phyloP scores from a whole-genome alignment of 35 echinoderm and acorn worm species.

The Apostichopus parvimensis region DNA sequence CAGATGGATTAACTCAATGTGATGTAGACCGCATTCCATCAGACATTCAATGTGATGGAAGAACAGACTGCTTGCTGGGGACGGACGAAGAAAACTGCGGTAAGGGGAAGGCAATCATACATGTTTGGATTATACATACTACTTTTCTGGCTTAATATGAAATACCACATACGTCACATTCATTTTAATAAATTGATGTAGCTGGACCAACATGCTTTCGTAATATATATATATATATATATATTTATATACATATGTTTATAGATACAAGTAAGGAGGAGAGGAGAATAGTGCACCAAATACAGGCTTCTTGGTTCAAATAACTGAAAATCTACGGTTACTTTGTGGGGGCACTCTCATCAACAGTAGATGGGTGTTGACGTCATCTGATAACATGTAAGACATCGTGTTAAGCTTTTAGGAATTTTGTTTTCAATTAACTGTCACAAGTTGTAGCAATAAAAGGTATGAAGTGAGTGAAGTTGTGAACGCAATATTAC shows the following conservation, averaged over 20 bases:
- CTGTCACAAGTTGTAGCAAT: too few species aligned
- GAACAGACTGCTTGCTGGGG: neutral
- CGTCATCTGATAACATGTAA: neutral
- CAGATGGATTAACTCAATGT: neutral
- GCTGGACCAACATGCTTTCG: too few species aligned
- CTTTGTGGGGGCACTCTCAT: conserved; percentile 9
- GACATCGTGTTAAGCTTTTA: neutral
- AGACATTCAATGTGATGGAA: conserved; percentile 4
- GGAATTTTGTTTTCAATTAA: too few species aligned
- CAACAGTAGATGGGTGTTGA: conserved; percentile 27
- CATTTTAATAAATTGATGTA: too few species aligned
- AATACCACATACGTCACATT: too few species aligned
- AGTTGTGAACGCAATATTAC: too few species aligned
- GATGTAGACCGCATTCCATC: neutral
- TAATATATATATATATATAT: too few species aligned
- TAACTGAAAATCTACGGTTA: neutral
- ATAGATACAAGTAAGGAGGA: too few species aligned
- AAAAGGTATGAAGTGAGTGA: too few species aligned
- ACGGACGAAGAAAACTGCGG: conserved; percentile 13
- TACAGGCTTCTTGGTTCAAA: neutral
- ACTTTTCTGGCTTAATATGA: too few species aligned
- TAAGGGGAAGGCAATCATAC: neutral
- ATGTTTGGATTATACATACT: too few species aligned
- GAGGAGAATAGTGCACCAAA: neutral
- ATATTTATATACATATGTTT: too few species aligned